Evolutionary conservation across 2,113 vertebrate species (phyloP).

Genomic region (Corythornis vintsioides): DNA sequence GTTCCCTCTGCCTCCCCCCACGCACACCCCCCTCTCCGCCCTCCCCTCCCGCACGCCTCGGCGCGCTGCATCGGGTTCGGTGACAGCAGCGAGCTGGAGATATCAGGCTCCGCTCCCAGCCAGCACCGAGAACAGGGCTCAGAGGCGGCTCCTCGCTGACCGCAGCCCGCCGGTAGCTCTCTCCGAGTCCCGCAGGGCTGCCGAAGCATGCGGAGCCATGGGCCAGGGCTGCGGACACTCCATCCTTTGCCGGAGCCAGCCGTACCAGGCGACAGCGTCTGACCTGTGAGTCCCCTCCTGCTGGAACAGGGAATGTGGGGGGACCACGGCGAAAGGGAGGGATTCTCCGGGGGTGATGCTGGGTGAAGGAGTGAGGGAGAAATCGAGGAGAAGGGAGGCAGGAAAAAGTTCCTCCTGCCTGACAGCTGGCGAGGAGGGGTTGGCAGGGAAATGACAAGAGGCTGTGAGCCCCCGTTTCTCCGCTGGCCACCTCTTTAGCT

Average conservation of each 20-base stretch:
- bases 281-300: conserved; percentile 82
- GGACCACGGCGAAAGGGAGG: conserved; percentile 44
- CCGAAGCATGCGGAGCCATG: conserved; percentile 88
- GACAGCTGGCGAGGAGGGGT: neutral
- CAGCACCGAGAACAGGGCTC: neutral
- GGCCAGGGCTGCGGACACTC: conserved; percentile 98
- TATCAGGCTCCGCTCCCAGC: neutral
- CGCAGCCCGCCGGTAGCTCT: neutral
- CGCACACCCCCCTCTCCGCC: neutral
- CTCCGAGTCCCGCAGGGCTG: neutral
- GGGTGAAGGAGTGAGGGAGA: neutral
- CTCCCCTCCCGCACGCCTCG: conserved; percentile 57
- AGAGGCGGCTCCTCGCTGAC: neutral
- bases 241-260: conserved; percentile 96
- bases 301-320: neutral
- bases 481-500: neutral
- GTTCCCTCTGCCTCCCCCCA: too few species aligned
- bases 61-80: conserved; percentile 66
- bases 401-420: neutral
- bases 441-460: neutral
- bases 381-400: neutral
- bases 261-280: conserved; percentile 83
- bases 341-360: neutral
- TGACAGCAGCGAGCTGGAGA: conserved; percentile 67
- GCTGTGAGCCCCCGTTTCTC: neutral